Conservation (phyloP, 1,140 invertebrate species). For the Galendromus occidentalis region DNA sequence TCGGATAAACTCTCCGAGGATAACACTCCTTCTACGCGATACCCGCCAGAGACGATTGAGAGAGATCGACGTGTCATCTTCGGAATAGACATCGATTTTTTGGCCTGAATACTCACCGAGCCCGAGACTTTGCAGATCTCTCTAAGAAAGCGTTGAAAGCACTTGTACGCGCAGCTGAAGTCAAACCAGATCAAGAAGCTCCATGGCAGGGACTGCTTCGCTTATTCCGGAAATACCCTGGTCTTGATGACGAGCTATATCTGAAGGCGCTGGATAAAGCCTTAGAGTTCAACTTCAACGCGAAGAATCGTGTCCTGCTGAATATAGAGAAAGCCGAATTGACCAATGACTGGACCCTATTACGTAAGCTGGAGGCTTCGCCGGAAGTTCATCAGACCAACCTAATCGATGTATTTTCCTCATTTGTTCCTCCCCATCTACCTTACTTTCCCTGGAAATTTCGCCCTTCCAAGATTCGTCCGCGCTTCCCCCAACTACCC, state of each 20-base stretch:
- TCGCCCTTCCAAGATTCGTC: no score
- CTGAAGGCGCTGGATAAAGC: neutral
- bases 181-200: neutral
- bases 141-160: neutral
- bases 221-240: neutral
- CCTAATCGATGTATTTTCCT: no score
- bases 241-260: neutral
- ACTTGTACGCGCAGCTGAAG: neutral
- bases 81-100: neutral
- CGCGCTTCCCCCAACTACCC: no score
- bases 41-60: neutral
- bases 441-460: no score
- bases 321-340: neutral
- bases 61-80: neutral
- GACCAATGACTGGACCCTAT: neutral
- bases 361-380: neutral
- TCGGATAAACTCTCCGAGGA: no score
- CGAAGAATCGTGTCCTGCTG: neutral
- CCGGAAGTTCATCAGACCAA: no score
- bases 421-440: no score
- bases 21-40: neutral
- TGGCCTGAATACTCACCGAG: no score
- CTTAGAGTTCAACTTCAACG: neutral
- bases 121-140: neutral
- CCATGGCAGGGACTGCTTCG: slow-evolving; percentile 1